Evolutionary conservation across 2,797 vertebrate species (phyloP).

Genomic region (Argya squamiceps): DNA sequence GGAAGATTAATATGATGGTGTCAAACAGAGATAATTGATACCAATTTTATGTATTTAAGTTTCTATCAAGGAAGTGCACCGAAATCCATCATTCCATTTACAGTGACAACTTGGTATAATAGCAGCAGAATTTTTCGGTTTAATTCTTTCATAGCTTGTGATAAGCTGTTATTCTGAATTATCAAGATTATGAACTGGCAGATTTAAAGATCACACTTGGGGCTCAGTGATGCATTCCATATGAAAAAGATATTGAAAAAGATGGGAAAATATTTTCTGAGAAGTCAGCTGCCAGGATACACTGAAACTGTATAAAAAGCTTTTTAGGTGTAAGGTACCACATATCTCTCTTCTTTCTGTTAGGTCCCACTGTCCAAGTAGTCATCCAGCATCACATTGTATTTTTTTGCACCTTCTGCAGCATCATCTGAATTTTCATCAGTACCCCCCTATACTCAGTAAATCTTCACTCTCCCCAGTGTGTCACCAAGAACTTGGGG

Average conservation of each 20-base stretch:
- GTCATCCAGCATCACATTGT: neutral
- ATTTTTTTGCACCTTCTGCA: neutral
- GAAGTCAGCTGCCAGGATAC: neutral
- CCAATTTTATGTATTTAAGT: slow-evolving; percentile 62
- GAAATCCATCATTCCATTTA: slow-evolving; percentile 70
- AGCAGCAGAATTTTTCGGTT: slow-evolving; percentile 46
- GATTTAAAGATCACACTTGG: slow-evolving; percentile 47
- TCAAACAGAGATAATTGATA: slow-evolving; percentile 66
- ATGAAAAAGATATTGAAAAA: slow-evolving; percentile 29
- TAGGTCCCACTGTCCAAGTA: neutral
- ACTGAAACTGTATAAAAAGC: neutral
- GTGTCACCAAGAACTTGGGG: neutral
- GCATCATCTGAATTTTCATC: neutral
- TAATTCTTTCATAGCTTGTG: slow-evolving; percentile 49
- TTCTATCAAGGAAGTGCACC: slow-evolving; percentile 46
- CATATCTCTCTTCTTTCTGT: neutral
- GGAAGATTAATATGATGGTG: slow-evolving; percentile 61
- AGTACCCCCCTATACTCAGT: neutral
- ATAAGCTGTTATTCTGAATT: slow-evolving; percentile 52
- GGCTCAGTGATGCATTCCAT: slow-evolving; percentile 5
- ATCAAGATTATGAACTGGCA: slow-evolving; percentile 49
- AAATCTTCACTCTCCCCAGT: neutral
- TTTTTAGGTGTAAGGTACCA: neutral
- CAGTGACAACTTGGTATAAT: slow-evolving; percentile 45
- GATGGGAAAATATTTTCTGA: neutral